phyloP scores from a whole-genome alignment of 1,140 invertebrate genomes.

The Oppia nitens region DNA sequence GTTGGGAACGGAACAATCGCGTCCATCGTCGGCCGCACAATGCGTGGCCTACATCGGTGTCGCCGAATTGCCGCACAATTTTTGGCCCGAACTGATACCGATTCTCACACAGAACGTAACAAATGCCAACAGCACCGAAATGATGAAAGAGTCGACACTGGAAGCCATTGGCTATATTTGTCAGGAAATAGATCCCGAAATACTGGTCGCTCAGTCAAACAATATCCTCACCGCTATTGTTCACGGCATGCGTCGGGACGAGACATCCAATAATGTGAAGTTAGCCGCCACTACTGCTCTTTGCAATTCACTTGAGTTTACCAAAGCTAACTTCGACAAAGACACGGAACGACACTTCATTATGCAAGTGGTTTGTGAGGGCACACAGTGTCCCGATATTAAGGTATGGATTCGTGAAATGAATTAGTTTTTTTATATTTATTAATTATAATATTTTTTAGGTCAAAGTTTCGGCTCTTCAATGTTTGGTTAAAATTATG shows the following conservation, averaged over 20 bases:
- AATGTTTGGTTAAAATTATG: slow-evolving; percentile 98
- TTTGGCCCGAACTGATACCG: slow-evolving; percentile 62
- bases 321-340: slow-evolving; percentile 93
- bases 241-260: slow-evolving; percentile 79
- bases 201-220: slow-evolving; percentile 77
- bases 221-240: slow-evolving; percentile 96
- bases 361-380: slow-evolving; percentile 88
- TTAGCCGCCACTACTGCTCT: slow-evolving; percentile 91
- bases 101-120: slow-evolving; percentile 75
- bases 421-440: slow-evolving; percentile 5
- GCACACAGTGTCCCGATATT: slow-evolving; percentile 52
- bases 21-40: slow-evolving; percentile 92
- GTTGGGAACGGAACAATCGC: slow-evolving; percentile 80
- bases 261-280: slow-evolving; percentile 62
- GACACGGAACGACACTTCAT: slow-evolving; percentile 95
- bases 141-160: slow-evolving; percentile 84
- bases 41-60: slow-evolving; percentile 97
- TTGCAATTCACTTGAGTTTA: slow-evolving; percentile 97
- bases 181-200: slow-evolving; percentile 69
- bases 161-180: slow-evolving; percentile 88
- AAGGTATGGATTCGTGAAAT: slow-evolving; percentile 40
- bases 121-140: slow-evolving; percentile 59
- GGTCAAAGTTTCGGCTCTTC: slow-evolving; percentile 71
- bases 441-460: slow-evolving; percentile 9
- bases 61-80: slow-evolving; percentile 63